These are phyloP conservation scores for Tiliacea aurago DNA, from an alignment of 2,888 invertebrate genomes.

Conservation along the genomic window DNA sequence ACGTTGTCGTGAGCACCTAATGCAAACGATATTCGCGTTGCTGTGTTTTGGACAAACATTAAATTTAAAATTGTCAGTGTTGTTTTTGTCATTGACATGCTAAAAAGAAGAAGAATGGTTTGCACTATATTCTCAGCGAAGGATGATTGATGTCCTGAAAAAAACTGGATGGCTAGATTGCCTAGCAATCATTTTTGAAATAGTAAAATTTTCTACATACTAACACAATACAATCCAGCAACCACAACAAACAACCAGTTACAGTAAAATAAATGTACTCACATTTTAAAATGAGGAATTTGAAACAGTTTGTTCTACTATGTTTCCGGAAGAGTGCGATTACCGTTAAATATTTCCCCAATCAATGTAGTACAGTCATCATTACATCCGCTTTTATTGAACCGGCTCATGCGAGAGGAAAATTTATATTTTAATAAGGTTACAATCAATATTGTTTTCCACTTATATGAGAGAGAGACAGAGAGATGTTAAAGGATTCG, in stretches of 20 bases:
- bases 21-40: neutral
- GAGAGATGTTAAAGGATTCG: too few relatives aligned
- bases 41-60: neutral
- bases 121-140: neutral
- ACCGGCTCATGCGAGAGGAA: constrained; percentile 33
- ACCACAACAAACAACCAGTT: neutral
- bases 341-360: constrained; percentile 25
- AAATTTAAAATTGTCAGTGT: too few relatives aligned
- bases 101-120: neutral
- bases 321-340: constrained; percentile 27
- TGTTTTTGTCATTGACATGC: neutral
- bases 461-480: too few relatives aligned
- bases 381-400: constrained; percentile 30
- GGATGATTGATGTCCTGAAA: neutral
- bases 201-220: neutral
- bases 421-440: constrained; percentile 34
- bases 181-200: neutral
- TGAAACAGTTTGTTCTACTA: constrained; percentile 3
- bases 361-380: constrained; percentile 18
- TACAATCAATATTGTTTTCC: constrained; percentile 22
- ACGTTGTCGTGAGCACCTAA: too few relatives aligned
- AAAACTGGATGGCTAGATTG: neutral
- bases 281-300: constrained; percentile 2
- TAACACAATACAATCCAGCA: neutral
- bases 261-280: neutral